Base-by-base conservation (phyloP, 2,797 vertebrate species). In the Acipenser ruthenus region DNA sequence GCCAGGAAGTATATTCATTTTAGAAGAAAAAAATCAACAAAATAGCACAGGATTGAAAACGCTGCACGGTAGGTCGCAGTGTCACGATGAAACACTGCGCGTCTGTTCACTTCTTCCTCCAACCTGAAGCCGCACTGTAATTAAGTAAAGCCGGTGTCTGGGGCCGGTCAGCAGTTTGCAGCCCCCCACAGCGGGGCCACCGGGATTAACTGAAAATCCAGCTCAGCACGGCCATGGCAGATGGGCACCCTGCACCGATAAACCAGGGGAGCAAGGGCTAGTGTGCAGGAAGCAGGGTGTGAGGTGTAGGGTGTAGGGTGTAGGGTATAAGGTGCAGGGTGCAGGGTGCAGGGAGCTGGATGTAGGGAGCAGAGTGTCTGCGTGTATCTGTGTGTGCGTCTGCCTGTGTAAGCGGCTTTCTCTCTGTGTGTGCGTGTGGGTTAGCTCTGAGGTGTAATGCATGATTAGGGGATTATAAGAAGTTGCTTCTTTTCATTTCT, bases 151-250 rank as follows among this genome's bases (percentile, higher is more conserved):
- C 82, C 92, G 92, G 90, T 86, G 90, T 87, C 86, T 88, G 89
- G 87, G 88, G 87, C 87, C 89, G 91, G 94, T 96, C 93, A 94
- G 90, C 92, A 90, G 90, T 91, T 91, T 90, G 90, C 72, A 93
- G 91, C 88, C 89, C 92, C 91, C 92, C 90, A 88, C 91, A 83
- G 91, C 93, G 93, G 93, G 92, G 89, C 89, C 93, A 89, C 76
- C 84, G 88, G 91, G 94, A 96, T 96, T 96, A 95, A 88, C 87
- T 77, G 86, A 91, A 96, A 97, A 94, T 92, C 93, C 88, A 88
- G 84, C 86, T 87, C 87, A 83, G 88, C 86, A 86, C 76, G 83
- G 84, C 85, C 84, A 80, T 88, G 92, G 91, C 95, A 97, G 94
- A 96, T 96, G 94, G 93, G 89, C 82, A 74, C 87, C 89, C 82